Conservation (phyloP, 2,797 vertebrate genomes). For the Oreonectes daqikongensis region DNA sequence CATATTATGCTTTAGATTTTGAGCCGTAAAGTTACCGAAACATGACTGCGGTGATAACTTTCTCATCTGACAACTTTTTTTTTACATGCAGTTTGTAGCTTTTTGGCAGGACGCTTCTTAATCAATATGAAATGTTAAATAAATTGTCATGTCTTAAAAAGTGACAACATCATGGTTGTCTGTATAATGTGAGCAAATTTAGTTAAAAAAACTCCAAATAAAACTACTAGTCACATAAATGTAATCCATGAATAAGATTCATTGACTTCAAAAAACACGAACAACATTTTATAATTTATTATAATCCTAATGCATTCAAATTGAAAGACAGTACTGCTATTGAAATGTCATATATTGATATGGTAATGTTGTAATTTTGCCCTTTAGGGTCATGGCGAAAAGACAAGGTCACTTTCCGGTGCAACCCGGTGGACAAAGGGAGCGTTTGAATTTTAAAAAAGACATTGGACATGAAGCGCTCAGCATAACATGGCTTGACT, state of each 20-base stretch:
- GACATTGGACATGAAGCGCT: conserved; percentile 57
- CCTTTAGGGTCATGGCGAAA: conserved; percentile 26
- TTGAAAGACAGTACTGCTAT: conserved; percentile 2
- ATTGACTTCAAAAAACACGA: neutral
- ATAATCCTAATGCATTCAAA: neutral
- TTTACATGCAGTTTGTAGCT: neutral
- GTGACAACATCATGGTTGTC: neutral
- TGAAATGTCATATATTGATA: conserved; percentile 37
- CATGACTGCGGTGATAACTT: neutral
- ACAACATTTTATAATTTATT: neutral
- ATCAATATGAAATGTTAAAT: conserved; percentile 20
- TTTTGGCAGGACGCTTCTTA: neutral
- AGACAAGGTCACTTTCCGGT: conserved; percentile 16
- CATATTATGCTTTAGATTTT: neutral
- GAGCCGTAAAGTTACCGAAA: neutral
- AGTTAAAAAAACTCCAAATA: neutral
- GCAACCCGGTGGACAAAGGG: conserved; percentile 65
- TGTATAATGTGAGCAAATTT: too few species aligned
- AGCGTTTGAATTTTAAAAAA: conserved; percentile 74
- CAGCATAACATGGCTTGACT: conserved; percentile 43
- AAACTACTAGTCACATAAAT: neutral
- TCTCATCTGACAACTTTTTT: neutral
- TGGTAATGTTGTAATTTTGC: conserved; percentile 38
- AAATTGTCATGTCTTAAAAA: conserved; percentile 31
- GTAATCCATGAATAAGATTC: neutral